Conservation (phyloP, 1,140 invertebrate species). For the Oreohelix idahoensis region DNA sequence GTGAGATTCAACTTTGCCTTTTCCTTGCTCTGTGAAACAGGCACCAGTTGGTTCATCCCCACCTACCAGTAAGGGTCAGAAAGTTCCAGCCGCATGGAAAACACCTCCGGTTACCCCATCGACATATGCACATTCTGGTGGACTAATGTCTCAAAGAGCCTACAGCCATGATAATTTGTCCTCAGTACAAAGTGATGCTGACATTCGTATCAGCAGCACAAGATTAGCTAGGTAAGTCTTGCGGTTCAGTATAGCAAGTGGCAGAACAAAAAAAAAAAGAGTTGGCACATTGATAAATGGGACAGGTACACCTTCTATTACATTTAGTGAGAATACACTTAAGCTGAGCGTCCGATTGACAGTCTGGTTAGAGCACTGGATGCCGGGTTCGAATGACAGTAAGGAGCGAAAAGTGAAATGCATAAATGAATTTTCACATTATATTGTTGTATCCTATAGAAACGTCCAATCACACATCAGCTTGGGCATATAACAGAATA, state of each 20-base stretch:
- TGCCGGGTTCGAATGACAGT: too few species aligned
- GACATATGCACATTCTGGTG: constrained; percentile 12
- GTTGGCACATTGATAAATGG: too few species aligned
- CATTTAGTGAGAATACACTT: too few species aligned
- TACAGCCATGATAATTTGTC: constrained; percentile 36
- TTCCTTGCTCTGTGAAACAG: background rate
- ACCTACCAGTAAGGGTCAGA: constrained; percentile 8
- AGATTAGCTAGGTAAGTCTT: background rate
- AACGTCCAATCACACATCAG: too few species aligned
- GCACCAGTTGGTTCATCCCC: background rate
- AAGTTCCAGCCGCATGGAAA: constrained; percentile 54
- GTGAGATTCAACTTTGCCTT: background rate
- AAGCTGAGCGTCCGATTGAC: too few species aligned
- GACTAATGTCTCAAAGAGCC: constrained; percentile 15
- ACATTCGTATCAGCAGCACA: background rate
- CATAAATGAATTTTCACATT: too few species aligned
- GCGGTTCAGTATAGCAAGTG: background rate
- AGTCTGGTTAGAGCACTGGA: too few species aligned
- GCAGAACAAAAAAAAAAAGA: too few species aligned
- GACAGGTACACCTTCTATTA: too few species aligned
- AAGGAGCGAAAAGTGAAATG: too few species aligned
- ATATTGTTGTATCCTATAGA: too few species aligned
- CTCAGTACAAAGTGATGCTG: background rate
- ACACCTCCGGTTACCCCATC: constrained; percentile 53
- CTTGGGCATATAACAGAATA: too few species aligned